phyloP scores from a whole-genome alignment of 2,888 invertebrate genomes.

The Morinoia aosen region DNA sequence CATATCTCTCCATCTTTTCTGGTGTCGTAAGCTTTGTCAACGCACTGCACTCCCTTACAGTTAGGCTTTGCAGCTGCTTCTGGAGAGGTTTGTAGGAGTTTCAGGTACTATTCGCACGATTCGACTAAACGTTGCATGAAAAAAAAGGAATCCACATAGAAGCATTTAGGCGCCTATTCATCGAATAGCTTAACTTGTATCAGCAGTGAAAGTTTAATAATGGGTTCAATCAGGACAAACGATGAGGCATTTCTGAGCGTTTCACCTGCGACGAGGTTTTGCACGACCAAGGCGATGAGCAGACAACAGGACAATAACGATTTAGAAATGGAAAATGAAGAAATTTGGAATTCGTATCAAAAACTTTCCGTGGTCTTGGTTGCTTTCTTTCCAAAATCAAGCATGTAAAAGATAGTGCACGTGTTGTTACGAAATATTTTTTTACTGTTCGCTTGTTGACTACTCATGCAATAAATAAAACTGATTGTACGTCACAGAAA shows the following conservation, averaged over 20 bases:
- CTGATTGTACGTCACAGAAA: constrained; percentile 47
- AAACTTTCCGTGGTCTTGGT: not conserved
- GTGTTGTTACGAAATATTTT: constrained; percentile 51
- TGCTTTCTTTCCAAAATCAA: constrained; percentile 38
- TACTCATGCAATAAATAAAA: constrained; percentile 50
- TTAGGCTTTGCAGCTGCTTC: not conserved
- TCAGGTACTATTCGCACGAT: not conserved
- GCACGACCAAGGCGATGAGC: not conserved
- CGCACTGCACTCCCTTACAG: not conserved
- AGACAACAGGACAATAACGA: not conserved
- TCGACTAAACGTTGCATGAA: not conserved
- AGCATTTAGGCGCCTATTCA: not conserved
- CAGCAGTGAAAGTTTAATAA: not conserved
- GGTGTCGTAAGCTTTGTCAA: constrained; percentile 14
- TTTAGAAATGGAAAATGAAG: constrained; percentile 6
- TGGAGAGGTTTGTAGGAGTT: not conserved
- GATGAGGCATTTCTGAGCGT: constrained; percentile 21
- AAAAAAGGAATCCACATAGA: not conserved
- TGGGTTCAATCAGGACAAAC: not conserved
- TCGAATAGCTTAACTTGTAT: not conserved
- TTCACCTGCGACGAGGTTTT: not conserved
- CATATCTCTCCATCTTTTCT: not conserved
- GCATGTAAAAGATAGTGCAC: constrained; percentile 51
- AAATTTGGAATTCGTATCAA: not conserved
- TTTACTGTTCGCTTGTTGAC: constrained; percentile 53